These are phyloP conservation scores for Cyrtonyx montezumae DNA, from an alignment of 2,113 vertebrate species.

Conservation along the genomic window DNA sequence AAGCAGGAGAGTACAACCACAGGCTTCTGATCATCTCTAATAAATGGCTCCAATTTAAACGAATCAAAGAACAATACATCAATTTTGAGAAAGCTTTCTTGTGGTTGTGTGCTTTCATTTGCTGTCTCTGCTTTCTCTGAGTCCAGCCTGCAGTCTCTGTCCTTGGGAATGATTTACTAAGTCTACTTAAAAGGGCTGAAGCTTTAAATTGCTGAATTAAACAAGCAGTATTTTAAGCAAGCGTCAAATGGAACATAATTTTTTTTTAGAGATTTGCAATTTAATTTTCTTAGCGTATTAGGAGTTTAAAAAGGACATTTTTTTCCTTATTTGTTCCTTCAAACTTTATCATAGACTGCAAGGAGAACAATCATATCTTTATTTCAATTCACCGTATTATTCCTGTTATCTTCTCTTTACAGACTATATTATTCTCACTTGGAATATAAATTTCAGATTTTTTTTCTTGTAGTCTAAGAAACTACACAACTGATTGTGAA, in stretches of 20 bases:
- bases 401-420: neutral
- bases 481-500: slow-evolving; percentile 25
- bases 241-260: neutral
- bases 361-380: neutral
- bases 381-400: neutral
- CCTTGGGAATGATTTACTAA: neutral
- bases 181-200: neutral
- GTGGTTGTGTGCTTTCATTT: neutral
- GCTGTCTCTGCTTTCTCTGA: neutral
- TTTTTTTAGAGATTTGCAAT: neutral
- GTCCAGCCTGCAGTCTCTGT: neutral
- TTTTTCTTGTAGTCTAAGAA: slow-evolving; percentile 6
- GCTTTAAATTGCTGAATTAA: neutral
- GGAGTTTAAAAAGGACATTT: neutral
- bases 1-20: neutral
- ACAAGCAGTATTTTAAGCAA: neutral
- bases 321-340: neutral
- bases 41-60: neutral
- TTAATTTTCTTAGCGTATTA: neutral
- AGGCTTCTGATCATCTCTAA: neutral
- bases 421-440: slow-evolving; percentile 14
- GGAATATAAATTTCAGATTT: slow-evolving; percentile 25
- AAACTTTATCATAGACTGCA: neutral
- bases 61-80: neutral
- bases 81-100: neutral